Conservation (phyloP, 1,140 invertebrate genomes). For the Drosophila auraria region DNA sequence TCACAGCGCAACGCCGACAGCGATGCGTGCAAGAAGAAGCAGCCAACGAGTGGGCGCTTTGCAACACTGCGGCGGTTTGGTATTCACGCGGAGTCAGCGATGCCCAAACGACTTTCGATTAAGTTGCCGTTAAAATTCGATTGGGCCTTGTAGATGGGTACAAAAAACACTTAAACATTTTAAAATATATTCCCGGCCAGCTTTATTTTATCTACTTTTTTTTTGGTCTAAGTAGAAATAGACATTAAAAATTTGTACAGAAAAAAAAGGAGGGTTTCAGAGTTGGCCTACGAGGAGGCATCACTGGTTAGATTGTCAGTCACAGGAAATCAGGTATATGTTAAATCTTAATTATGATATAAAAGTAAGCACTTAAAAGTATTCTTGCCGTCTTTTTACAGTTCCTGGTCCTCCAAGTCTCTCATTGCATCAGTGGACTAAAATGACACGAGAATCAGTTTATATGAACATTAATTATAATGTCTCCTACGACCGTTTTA, state of each 20-base stretch:
- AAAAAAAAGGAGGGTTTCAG: too few species aligned
- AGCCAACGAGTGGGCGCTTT: background rate
- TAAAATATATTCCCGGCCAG: background rate
- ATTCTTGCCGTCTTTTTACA: constrained; percentile 14
- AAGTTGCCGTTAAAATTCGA: background rate
- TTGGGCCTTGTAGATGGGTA: background rate
- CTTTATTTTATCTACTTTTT: background rate
- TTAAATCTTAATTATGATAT: constrained; percentile 1
- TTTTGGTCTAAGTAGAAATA: background rate
- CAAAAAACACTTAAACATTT: background rate
- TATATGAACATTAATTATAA: background rate
- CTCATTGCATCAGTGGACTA: constrained; percentile 39
- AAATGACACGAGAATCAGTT: background rate
- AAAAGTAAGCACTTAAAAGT: background rate
- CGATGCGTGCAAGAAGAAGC: constrained; percentile 27
- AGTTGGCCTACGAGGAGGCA: background rate
- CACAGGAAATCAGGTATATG: background rate
- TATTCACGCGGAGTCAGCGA: background rate
- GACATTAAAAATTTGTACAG: background rate
- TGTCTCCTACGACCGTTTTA: constrained; percentile 89
- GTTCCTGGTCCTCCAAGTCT: constrained; percentile 33
- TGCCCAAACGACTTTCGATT: background rate
- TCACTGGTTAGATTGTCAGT: constrained; percentile 11
- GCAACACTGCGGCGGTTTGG: background rate
- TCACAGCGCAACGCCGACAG: constrained; percentile 6